These are phyloP conservation scores for Pristionchus maxplancki DNA, from an alignment of 2,888 invertebrate genomes.

Conservation along the genomic window DNA sequence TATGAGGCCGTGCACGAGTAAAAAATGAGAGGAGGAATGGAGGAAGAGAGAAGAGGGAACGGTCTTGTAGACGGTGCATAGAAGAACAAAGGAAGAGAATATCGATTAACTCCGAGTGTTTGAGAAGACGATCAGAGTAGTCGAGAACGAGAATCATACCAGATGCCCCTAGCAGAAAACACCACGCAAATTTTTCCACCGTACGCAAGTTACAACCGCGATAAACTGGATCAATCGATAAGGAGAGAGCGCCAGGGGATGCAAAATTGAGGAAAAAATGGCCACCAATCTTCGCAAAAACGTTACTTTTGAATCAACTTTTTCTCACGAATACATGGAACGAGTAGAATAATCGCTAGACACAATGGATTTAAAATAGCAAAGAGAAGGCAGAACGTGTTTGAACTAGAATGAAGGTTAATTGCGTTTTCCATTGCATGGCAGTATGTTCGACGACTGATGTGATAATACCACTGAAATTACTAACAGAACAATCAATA, in stretches of 20 bases:
- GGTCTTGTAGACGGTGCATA: not conserved
- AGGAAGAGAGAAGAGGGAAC: not conserved
- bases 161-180: not conserved
- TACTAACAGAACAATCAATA: not conserved
- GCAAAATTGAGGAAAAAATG: not conserved
- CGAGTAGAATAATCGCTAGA: not conserved
- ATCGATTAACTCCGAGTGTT: not conserved
- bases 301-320: not conserved
- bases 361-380: not conserved
- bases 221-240: slow-evolving; percentile 17
- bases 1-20: not conserved
- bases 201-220: not conserved
- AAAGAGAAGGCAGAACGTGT: not conserved
- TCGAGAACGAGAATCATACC: not conserved
- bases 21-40: not conserved
- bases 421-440: not conserved
- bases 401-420: not conserved
- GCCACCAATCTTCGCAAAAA: not conserved
- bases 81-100: not conserved
- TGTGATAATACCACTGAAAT: too few species aligned
- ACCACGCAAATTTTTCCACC: not conserved
- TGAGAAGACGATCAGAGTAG: not conserved
- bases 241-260: not conserved
- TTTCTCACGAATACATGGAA: not conserved
- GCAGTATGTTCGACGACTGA: too few species aligned